A percentile compares a stretch with the other conserved stretches of the same genome.
Evolutionary conservation across 2,113 vertebrate genomes (phyloP).

Genomic region (Brienomyrus longianalis): DNA sequence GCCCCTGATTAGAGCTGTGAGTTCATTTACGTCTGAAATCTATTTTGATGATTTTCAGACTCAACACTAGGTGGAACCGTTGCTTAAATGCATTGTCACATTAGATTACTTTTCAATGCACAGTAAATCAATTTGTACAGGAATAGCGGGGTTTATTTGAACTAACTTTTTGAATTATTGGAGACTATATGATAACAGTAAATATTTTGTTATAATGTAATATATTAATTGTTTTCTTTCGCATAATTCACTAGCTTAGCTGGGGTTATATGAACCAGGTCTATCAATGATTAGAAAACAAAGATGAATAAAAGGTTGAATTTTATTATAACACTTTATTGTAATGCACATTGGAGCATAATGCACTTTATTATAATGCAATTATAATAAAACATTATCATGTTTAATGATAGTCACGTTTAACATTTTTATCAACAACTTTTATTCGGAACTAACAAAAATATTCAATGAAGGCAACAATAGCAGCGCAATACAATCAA

Average conservation of each 20-base stretch:
- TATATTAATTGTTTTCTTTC: neutral
- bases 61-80: constrained; percentile 6
- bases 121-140: neutral
- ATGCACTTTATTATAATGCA: constrained; percentile 33
- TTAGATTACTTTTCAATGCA: neutral
- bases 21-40: neutral
- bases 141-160: neutral
- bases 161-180: neutral
- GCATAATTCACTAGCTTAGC: neutral
- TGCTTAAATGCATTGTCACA: neutral
- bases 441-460: constrained; percentile 10
- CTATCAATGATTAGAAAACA: neutral
- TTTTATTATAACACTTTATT: constrained; percentile 61
- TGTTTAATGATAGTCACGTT: neutral
- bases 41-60: neutral
- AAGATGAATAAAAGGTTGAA: constrained; percentile 50
- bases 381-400: neutral
- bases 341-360: constrained; percentile 46
- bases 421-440: neutral
- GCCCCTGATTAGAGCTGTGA: neutral
- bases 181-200: neutral
- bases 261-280: neutral
- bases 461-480: neutral
- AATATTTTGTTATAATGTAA: neutral
- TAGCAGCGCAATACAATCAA: neutral